Base-by-base conservation (phyloP, 2,797 vertebrate genomes). In the Salarias fasciatus region DNA sequence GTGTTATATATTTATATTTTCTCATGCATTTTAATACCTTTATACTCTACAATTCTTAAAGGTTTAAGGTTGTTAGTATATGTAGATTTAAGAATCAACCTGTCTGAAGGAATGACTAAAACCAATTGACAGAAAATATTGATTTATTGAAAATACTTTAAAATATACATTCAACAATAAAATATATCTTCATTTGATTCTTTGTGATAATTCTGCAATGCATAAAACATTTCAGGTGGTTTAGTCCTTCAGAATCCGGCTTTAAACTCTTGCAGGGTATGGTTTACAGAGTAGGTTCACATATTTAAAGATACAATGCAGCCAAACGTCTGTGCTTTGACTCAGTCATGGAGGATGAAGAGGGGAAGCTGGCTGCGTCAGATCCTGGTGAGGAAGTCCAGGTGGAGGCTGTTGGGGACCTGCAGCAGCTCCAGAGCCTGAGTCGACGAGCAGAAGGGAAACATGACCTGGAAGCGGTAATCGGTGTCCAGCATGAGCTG, bases 401-500 rank as follows among this genome's bases (percentile, higher is more conserved):
- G 93, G 64, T 92, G 94, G 66, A 99, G 95, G 82, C 96, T 99
- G 90, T 80, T 94, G 40, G 98, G 98, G 65, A 99, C 85, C 88
- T 98, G 94, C 67, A 97, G 94, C 63, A 92, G 89, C 89, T 98
- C 98, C 88, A 99, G 90, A 42, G 96, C 94, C 40, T 97, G 94
- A 0, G 93, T 82, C 4, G 97, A 98, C 0, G 92, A 75, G 53
- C 87, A 93, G 84, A 95, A 99, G 29, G 97, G 98, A 87, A 99
- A 99, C 0, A 87, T 98, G 88, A 98, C 97, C 94, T 97, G 98
- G 85, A 98, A 99, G 75, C 92, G 94, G 15, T 98, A 94, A 58
- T 95, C 94, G 64, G 93, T 89, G 45, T 99, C 97, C 18, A 96
- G 69, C 97, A 99, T 96, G 78, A 99, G 44, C 59, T 97, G 96